Conservation (phyloP, 2,888 invertebrate genomes). For the Melieria picta region DNA sequence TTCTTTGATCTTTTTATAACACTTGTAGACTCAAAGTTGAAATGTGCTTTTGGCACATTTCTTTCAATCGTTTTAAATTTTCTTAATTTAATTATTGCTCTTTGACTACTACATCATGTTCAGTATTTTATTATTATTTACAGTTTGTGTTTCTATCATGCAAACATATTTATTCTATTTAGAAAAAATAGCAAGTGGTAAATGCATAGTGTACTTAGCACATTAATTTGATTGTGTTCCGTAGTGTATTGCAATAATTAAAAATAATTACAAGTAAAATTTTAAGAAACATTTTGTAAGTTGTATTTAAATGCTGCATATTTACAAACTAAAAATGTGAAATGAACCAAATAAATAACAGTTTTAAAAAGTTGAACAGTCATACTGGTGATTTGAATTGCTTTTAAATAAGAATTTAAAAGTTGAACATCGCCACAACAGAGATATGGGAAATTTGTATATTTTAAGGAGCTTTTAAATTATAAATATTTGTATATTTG, state of each 20-base stretch:
- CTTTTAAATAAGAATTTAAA: not conserved
- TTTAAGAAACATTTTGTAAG: slow-evolving; percentile 1
- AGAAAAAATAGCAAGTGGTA: not conserved
- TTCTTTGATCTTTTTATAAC: no score
- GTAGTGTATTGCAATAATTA: slow-evolving; percentile 7
- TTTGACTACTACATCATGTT: not conserved
- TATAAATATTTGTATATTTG: no score
- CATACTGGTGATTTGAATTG: not conserved
- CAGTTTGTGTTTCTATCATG: no score
- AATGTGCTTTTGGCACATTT: no score
- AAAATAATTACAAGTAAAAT: not conserved
- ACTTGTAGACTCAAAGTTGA: no score
- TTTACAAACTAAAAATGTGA: slow-evolving; percentile 10
- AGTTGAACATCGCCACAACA: not conserved
- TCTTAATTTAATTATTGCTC: no score
- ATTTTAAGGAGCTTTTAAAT: no score
- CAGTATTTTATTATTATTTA: not conserved
- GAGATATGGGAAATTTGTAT: not conserved
- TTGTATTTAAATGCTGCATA: slow-evolving; percentile 15
- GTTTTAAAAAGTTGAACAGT: slow-evolving; percentile 15
- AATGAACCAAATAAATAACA: slow-evolving; percentile 9
- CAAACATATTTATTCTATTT: not conserved
- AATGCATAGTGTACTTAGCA: not conserved
- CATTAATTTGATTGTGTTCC: slow-evolving; percentile 11
- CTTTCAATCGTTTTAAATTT: no score